A percentile compares a stretch with the other conserved stretches of the same genome.
Evolutionary conservation across 2,797 vertebrate genomes (phyloP).

Genomic region (Mormyrus proboscirostris): DNA sequence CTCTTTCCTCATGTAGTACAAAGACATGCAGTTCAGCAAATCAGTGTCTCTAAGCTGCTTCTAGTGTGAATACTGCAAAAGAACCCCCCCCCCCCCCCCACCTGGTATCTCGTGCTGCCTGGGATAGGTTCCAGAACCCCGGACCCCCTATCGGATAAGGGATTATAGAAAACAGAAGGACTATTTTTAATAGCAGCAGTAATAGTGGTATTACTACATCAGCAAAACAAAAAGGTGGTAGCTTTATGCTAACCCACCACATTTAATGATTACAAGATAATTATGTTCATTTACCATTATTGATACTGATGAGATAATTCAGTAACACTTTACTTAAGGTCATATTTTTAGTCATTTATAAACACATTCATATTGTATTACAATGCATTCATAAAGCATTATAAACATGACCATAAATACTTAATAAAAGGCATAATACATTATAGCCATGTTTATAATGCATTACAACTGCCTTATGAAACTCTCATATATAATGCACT

Average conservation of each 20-base stretch:
- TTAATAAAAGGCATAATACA: not conserved
- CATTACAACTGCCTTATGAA: not conserved
- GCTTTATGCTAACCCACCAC: not conserved
- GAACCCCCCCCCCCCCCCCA: not conserved
- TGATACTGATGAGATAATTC: not conserved
- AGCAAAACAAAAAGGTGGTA: not conserved
- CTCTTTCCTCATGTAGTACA: not conserved
- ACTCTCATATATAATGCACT: not conserved
- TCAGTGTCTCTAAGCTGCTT: not conserved
- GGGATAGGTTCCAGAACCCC: not conserved
- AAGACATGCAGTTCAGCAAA: not conserved
- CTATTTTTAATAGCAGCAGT: not conserved
- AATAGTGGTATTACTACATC: not conserved
- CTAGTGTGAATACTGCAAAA: not conserved
- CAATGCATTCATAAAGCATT: not conserved
- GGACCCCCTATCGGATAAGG: not conserved
- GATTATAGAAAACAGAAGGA: not conserved
- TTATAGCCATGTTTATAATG: not conserved
- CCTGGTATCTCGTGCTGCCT: not conserved
- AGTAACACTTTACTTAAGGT: not conserved
- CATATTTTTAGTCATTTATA: not conserved
- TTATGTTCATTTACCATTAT: not conserved
- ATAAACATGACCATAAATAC: not conserved
- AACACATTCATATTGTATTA: not conserved
- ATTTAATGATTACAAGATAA: not conserved